These are phyloP conservation scores for Chondrosia reniformis DNA, from an alignment of 37 sponge, comb jelly and placozoan genomes.

Conservation along the genomic window DNA sequence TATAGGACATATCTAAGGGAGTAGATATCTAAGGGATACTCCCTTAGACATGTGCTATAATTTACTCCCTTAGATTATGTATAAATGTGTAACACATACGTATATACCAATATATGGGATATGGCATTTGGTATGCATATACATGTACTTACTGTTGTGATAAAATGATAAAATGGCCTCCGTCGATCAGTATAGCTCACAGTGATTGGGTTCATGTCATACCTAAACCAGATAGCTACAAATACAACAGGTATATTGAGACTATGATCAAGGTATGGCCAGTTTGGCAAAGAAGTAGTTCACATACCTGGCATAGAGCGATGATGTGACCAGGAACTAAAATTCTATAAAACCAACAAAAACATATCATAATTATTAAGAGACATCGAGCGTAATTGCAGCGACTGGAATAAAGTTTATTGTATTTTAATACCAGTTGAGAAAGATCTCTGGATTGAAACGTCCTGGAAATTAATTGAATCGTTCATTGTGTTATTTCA, in stretches of 20 bases:
- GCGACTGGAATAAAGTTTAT: too few relatives aligned
- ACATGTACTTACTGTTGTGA: constrained; percentile 37
- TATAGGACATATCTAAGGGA: too few relatives aligned
- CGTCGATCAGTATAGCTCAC: constrained; percentile 32
- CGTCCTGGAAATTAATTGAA: too few relatives aligned
- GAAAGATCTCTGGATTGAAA: too few relatives aligned
- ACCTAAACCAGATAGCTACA: constrained; percentile 48
- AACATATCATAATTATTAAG: too few relatives aligned
- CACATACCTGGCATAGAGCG: neutral
- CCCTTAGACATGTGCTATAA: too few relatives aligned
- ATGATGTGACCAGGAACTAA: constrained; percentile 16
- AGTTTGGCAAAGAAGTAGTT: neutral
- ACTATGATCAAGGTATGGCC: neutral
- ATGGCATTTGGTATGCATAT: neutral
- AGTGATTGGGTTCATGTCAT: constrained; percentile 45
- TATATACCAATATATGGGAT: neutral
- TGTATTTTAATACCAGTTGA: too few relatives aligned
- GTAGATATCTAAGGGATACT: too few relatives aligned
- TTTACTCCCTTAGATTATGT: neutral
- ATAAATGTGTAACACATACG: neutral
- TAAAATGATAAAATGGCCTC: constrained; percentile 49
- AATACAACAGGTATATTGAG: neutral
- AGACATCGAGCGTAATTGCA: too few relatives aligned
- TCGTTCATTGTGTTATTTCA: too few relatives aligned
- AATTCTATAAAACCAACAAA: neutral